phyloP scores from a whole-genome alignment of 2,113 vertebrate species.

The Oreotrochilus melanogaster region DNA sequence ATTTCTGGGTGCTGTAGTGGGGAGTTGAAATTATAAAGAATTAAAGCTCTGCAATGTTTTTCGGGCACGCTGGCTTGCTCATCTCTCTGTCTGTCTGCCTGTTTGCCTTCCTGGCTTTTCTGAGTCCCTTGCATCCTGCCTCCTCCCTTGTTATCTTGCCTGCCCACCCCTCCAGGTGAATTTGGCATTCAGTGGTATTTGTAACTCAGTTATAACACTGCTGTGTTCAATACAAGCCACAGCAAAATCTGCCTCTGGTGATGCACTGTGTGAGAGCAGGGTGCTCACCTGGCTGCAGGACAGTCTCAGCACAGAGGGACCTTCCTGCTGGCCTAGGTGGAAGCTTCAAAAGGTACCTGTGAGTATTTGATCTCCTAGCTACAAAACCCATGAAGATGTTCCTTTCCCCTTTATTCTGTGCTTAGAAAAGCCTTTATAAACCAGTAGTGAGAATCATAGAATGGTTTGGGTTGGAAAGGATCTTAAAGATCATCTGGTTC shows the following conservation, averaged over 20 bases:
- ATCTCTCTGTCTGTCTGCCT: background rate
- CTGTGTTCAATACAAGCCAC: background rate
- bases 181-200: background rate
- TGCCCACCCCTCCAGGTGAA: background rate
- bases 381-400: background rate
- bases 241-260: background rate
- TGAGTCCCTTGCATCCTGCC: background rate
- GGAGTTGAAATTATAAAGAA: background rate
- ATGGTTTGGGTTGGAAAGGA: too few relatives aligned
- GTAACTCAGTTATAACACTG: background rate
- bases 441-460: background rate
- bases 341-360: background rate
- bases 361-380: background rate
- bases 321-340: background rate
- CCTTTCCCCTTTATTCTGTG: background rate
- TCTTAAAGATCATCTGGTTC: too few relatives aligned
- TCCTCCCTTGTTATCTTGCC: background rate
- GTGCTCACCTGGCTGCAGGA: background rate
- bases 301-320: background rate
- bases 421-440: background rate
- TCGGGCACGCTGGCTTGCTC: background rate
- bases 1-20: fast-evolving
- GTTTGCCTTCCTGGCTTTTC: background rate
- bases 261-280: background rate
- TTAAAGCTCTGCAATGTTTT: background rate